Evolutionary conservation across 2,113 vertebrate genomes (phyloP), one percentile per base, ranked within the genome.

Genomic region (Petromus typicus): DNA sequence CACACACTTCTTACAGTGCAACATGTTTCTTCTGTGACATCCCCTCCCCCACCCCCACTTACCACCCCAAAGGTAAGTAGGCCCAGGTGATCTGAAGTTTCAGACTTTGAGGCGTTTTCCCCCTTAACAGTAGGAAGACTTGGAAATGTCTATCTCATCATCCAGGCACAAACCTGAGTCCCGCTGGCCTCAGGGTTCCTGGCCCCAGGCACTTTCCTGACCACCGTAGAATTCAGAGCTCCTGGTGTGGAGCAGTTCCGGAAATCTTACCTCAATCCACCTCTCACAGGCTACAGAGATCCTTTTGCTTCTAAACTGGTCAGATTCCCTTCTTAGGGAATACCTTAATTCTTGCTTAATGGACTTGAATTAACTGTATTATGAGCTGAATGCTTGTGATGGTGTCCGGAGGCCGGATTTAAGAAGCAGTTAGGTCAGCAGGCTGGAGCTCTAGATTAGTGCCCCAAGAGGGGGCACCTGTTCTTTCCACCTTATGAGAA

Each of bases 51-150:
- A 30, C 48, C 5, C 48, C 48, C 10, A 51, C 48, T 10, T 10
- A 5, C 10, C 48, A 51, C 48, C 48, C 10, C 10, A 51, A 63
- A 90, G 83, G 5, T 20, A 30, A 64, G 6, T 20, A 7, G 43
- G n/a, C 30, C 32, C 37, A 17, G 11, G 1, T 0, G 27, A 48
- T 8, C 32, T 2, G 2, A 14, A 4, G 9, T 7, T 2, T 4
- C 27, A 34, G 48, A 0, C n/a, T 43, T 22, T 0, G 12, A 4
- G 10, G n/a, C 4, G 3, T 43, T n/a, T 80, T 71, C 37, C 48
- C 11, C 45, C 27, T 76, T 8, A 56, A 7, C 5, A 40, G 17
- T 64, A 34, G 56, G 43, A 64, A 59, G 61, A 71, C 67, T 25
- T 59, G n/a, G 11, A 57, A 84, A 30, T 43, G 27, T 51, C 45